A percentile compares a stretch with the other conserved stretches of the same genome.
Conservation (phyloP, 30 jellyfish, hydroid and myxozoan genomes). For the Aurelia sp. region DNA sequence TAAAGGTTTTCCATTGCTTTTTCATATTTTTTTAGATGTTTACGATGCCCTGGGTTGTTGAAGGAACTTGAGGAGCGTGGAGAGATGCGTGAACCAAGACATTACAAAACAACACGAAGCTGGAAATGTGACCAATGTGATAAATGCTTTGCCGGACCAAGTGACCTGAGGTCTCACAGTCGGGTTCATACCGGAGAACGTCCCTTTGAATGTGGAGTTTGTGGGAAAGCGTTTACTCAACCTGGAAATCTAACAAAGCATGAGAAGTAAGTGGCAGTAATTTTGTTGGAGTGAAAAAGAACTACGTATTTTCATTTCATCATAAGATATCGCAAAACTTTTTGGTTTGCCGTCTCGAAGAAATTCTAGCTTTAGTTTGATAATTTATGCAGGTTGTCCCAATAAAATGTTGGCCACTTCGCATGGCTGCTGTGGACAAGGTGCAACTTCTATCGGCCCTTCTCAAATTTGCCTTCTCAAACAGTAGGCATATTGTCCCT, state of each 20-base stretch:
- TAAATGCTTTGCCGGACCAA: slow-evolving; percentile 75
- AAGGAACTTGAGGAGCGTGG: slow-evolving; percentile 55
- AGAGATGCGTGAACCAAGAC: slow-evolving; percentile 25
- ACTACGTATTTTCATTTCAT: too few species aligned
- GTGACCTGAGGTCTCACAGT: slow-evolving; percentile 68
- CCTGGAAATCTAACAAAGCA: slow-evolving; percentile 77
- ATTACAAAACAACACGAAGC: slow-evolving; percentile 24
- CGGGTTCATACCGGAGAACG: slow-evolving; percentile 79
- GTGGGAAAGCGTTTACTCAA: slow-evolving; percentile 71
- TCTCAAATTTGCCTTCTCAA: too few species aligned
- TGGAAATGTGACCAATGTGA: slow-evolving; percentile 74
- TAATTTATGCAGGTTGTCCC: too few species aligned
- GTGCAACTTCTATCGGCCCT: too few species aligned
- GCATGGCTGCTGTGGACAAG: too few species aligned
- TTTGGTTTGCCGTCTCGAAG: too few species aligned
- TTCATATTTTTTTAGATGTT: background rate
- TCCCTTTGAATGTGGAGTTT: slow-evolving; percentile 54
- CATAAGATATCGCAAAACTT: too few species aligned
- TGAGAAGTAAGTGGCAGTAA: slow-evolving; percentile 15
- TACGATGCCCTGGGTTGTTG: slow-evolving; percentile 54
- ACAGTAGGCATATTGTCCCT: too few species aligned
- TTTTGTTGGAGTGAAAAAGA: too few species aligned
- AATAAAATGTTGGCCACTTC: too few species aligned
- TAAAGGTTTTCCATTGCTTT: too few species aligned
- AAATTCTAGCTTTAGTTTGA: too few species aligned